phyloP scores from a whole-genome alignment of 2,113 vertebrate species.

The Elachura formosa region DNA sequence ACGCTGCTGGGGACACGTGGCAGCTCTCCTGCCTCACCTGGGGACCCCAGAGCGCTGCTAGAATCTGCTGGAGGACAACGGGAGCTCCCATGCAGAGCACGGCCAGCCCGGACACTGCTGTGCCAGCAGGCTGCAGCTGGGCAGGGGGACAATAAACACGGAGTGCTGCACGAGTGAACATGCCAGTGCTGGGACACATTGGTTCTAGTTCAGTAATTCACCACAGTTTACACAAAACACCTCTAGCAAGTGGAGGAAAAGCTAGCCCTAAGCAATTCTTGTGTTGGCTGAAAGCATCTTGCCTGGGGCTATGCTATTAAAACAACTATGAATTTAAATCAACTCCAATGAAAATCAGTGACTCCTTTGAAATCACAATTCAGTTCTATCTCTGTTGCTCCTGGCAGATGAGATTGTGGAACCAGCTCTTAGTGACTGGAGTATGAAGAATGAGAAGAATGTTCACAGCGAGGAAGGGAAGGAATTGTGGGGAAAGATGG shows the following conservation, averaged over 20 bases:
- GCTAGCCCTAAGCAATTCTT: neutral
- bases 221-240: neutral
- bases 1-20: rapidly evolving
- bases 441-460: neutral
- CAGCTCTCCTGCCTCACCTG: no score
- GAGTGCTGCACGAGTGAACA: neutral
- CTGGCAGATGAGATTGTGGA: neutral
- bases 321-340: neutral
- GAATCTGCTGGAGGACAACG: rapidly evolving
- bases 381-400: neutral
- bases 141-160: neutral
- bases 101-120: rapidly evolving
- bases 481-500: neutral
- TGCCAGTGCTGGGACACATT: rapidly evolving
- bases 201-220: neutral
- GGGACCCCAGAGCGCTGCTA: rapidly evolving
- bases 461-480: neutral
- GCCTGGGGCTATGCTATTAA: neutral
- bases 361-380: neutral
- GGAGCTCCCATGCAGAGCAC: neutral
- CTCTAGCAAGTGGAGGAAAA: neutral
- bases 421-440: neutral
- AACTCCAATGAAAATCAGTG: neutral
- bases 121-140: neutral
- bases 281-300: neutral